A percentile compares a stretch with the other conserved stretches of the same genome.
phyloP scores from a whole-genome alignment of 2,113 vertebrate genomes.

The Zosterops japonicus region DNA sequence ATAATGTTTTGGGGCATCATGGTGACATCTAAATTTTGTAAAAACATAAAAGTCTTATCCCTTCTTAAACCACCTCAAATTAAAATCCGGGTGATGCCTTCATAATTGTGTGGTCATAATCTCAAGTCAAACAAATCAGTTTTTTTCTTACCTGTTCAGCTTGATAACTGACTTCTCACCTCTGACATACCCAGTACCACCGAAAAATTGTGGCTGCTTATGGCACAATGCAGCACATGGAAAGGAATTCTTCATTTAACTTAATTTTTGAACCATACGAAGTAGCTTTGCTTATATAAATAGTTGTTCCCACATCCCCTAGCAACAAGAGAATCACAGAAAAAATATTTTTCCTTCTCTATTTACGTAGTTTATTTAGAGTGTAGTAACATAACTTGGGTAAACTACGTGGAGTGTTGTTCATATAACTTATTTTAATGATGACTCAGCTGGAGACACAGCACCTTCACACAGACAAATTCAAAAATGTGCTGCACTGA shows the following conservation, averaged over 20 bases:
- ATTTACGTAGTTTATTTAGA: not conserved
- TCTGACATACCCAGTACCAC: not conserved
- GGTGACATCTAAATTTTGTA: not conserved
- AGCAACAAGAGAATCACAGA: not conserved
- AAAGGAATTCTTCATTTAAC: not conserved
- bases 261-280: not conserved
- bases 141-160: not conserved
- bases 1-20: not conserved
- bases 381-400: not conserved
- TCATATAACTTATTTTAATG: not conserved
- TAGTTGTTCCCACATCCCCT: not conserved
- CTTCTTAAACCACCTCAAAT: not conserved
- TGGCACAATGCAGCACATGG: fast-evolving
- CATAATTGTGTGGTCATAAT: not conserved
- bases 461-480: not conserved
- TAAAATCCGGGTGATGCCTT: not conserved
- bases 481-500: fast-evolving
- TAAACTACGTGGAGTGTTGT: not conserved
- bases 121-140: not conserved
- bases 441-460: not conserved
- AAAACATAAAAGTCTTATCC: not conserved
- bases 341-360: not conserved
- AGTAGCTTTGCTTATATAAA: not conserved
- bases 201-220: not conserved
- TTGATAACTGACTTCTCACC: not conserved